phyloP scores from a whole-genome alignment of 2,888 invertebrate genomes.

The Stenodema calcarata region DNA sequence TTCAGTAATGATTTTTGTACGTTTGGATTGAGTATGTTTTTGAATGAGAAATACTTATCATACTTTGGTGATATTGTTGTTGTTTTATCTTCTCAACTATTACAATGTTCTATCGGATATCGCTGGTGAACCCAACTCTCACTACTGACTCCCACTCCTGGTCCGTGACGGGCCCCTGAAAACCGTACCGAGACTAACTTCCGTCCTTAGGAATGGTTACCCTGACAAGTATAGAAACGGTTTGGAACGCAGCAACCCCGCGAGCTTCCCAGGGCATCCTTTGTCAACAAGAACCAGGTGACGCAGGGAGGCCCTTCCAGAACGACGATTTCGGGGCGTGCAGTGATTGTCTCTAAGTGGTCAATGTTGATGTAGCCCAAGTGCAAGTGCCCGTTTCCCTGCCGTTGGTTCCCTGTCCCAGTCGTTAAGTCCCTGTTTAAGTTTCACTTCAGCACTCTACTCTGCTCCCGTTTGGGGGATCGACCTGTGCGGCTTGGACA shows the following conservation, averaged over 20 bases:
- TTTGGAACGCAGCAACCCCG: neutral
- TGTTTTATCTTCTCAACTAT: too few species aligned
- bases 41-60: too few species aligned
- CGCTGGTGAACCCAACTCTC: neutral
- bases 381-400: slow-evolving; percentile 33
- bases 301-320: slow-evolving; percentile 1
- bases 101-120: too few species aligned
- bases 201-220: neutral
- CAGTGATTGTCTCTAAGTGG: slow-evolving; percentile 39
- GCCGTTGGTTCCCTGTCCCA: neutral
- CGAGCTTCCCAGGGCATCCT: neutral
- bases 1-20: too few species aligned
- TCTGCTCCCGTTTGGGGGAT: neutral
- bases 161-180: neutral
- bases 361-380: slow-evolving; percentile 24
- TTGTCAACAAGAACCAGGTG: slow-evolving; percentile 36
- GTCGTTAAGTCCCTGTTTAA: slow-evolving; percentile 36
- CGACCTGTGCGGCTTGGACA: neutral
- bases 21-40: too few species aligned
- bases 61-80: too few species aligned
- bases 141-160: neutral
- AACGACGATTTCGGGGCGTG: slow-evolving; percentile 17
- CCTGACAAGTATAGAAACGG: neutral
- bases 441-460: slow-evolving; percentile 35
- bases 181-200: neutral